A percentile compares a stretch with the other conserved stretches of the same genome.
phyloP scores from a whole-genome alignment of 1,140 invertebrate genomes.

The Mylabris phalerata region DNA sequence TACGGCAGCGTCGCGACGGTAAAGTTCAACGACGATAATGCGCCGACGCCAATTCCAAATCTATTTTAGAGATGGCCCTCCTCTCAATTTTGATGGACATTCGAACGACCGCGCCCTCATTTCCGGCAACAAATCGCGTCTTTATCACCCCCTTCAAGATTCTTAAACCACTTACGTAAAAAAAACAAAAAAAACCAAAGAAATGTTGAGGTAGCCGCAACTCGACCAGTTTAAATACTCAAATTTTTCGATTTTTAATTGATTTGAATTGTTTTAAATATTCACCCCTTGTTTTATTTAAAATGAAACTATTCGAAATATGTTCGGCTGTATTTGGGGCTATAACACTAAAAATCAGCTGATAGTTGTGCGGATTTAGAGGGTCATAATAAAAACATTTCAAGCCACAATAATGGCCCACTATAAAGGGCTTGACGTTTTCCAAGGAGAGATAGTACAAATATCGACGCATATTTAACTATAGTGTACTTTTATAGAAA shows the following conservation, averaged over 20 bases:
- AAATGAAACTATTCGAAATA: no score
- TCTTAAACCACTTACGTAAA: background rate
- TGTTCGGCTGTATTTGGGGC: no score
- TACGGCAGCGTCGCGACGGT: slow-evolving; percentile 32
- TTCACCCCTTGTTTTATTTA: no score
- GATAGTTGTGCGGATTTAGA: slow-evolving; percentile 22
- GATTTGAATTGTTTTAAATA: no score
- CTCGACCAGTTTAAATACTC: no score
- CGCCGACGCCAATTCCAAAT: slow-evolving; percentile 32
- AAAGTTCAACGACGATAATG: slow-evolving; percentile 20
- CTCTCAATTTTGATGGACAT: slow-evolving; percentile 44
- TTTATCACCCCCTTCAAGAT: slow-evolving; percentile 26
- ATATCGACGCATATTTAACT: background rate
- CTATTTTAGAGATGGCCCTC: slow-evolving; percentile 38
- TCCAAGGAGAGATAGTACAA: slow-evolving; percentile 5
- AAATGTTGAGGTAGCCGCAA: no score
- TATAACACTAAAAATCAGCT: slow-evolving; percentile 28
- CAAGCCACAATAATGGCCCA: slow-evolving; percentile 22
- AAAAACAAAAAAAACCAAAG: background rate
- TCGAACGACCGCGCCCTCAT: slow-evolving; percentile 40
- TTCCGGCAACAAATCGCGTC: slow-evolving; percentile 38
- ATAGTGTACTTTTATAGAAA: no score
- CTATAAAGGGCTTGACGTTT: slow-evolving; percentile 26
- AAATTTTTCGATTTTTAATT: no score
- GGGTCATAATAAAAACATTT: slow-evolving; percentile 29